Conservation (phyloP, 1,140 invertebrate species). For the Drosophila tsacasi region DNA sequence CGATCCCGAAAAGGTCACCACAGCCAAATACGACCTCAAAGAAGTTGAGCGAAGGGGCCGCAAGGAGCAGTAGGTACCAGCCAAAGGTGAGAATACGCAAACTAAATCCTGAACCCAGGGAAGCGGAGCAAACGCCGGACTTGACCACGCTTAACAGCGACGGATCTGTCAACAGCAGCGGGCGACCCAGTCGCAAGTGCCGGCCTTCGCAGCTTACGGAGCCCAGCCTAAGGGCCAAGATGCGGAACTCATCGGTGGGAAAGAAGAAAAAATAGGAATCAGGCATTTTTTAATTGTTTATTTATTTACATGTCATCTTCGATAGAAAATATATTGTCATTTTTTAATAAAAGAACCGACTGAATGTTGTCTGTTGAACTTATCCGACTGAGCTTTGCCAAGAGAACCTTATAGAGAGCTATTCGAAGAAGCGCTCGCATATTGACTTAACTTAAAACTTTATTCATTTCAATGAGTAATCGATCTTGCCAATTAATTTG, state of each 20-base stretch:
- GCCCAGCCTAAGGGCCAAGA: constrained; percentile 21
- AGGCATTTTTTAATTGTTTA: background rate
- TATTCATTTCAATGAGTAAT: too few species aligned
- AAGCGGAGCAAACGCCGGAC: background rate
- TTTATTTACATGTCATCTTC: background rate
- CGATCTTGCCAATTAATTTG: too few species aligned
- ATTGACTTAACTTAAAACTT: too few species aligned
- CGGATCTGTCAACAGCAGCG: background rate
- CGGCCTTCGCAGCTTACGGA: constrained; percentile 48
- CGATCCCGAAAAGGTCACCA: background rate
- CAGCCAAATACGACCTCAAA: background rate
- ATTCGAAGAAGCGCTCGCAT: too few species aligned
- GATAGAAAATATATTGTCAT: background rate
- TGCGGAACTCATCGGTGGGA: constrained; percentile 38
- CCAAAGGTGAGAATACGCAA: background rate
- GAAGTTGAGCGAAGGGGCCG: background rate
- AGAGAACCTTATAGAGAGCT: too few species aligned
- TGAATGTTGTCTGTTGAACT: background rate
- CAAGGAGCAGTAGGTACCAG: background rate
- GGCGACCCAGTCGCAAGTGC: constrained; percentile 50
- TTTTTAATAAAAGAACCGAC: too few species aligned
- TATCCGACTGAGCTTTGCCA: background rate
- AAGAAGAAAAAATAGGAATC: background rate
- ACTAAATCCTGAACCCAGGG: background rate
- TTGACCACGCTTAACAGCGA: too few species aligned